These are phyloP conservation scores for Peromyscus aztecus DNA, from an alignment of 2,797 vertebrate genomes.

Conservation along the genomic window DNA sequence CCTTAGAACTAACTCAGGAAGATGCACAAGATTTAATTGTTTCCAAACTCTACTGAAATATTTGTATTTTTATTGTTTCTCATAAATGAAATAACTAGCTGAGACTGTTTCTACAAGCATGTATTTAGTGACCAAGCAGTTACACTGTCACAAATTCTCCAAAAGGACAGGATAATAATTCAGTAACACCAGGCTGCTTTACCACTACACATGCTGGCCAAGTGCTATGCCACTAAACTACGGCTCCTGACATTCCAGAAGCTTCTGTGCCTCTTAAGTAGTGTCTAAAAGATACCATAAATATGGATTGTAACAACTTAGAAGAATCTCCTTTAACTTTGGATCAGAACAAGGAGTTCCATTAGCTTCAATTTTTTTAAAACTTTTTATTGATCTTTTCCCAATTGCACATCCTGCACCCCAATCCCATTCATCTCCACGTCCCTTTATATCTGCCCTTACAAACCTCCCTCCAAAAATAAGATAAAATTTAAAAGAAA, in stretches of 20 bases:
- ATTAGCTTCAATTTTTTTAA: not conserved
- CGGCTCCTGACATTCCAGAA: not conserved
- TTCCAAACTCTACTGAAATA: constrained; percentile 14
- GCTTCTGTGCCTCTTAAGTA: not conserved
- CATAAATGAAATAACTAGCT: not conserved
- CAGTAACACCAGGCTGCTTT: not conserved
- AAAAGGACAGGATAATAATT: not conserved
- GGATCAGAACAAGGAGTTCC: not conserved
- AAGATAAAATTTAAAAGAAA: not conserved
- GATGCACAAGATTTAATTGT: not conserved
- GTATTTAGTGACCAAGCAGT: not conserved
- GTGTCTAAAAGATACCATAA: not conserved
- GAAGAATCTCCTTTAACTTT: constrained; percentile 12
- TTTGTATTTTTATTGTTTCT: not conserved
- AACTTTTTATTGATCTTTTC: not conserved
- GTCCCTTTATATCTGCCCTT: not conserved
- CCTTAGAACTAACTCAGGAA: not conserved
- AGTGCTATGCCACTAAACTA: not conserved
- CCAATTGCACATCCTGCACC: not conserved
- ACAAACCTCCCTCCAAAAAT: not conserved
- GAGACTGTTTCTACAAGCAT: not conserved
- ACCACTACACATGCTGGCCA: not conserved
- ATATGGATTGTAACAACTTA: not conserved
- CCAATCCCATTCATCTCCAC: not conserved
- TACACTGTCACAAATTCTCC: not conserved